phyloP scores from a whole-genome alignment of 2,797 vertebrate species.

The Anas acuta region DNA sequence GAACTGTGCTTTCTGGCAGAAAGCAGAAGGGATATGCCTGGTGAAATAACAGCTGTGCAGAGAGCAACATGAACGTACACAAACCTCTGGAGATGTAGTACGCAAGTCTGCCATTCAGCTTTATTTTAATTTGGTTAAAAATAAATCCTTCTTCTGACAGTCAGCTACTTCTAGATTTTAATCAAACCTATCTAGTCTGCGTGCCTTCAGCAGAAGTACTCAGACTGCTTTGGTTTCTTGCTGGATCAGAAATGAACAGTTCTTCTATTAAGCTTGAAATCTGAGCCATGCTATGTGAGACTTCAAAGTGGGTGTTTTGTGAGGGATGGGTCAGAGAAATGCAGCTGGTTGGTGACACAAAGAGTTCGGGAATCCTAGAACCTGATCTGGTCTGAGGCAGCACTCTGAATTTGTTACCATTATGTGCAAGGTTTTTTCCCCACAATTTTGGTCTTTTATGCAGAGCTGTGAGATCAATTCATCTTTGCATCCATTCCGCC shows the following conservation, averaged over 20 bases:
- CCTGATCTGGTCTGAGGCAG: background rate
- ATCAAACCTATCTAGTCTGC: background rate
- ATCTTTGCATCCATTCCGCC: background rate
- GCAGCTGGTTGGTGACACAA: background rate
- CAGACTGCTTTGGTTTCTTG: background rate
- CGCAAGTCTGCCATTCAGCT: conserved; percentile 1
- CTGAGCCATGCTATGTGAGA: background rate
- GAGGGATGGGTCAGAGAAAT: background rate
- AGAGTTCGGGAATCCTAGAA: background rate
- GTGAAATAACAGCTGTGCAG: background rate
- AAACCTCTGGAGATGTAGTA: background rate
- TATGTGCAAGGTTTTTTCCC: background rate
- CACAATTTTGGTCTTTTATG: background rate
- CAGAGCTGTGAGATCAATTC: background rate
- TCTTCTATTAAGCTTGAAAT: conserved; percentile 2
- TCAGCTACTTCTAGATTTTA: background rate
- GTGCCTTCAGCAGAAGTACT: background rate
- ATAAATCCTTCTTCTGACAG: background rate
- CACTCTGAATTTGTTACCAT: accelerated
- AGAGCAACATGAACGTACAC: background rate
- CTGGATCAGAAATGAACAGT: background rate
- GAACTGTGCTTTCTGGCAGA: background rate
- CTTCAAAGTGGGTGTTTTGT: conserved; percentile 1
- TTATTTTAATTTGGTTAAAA: conserved; percentile 34
- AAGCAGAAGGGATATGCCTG: background rate